Evolutionary conservation across 2,888 invertebrate species (phyloP).

Genomic region (Baccha elongata): DNA sequence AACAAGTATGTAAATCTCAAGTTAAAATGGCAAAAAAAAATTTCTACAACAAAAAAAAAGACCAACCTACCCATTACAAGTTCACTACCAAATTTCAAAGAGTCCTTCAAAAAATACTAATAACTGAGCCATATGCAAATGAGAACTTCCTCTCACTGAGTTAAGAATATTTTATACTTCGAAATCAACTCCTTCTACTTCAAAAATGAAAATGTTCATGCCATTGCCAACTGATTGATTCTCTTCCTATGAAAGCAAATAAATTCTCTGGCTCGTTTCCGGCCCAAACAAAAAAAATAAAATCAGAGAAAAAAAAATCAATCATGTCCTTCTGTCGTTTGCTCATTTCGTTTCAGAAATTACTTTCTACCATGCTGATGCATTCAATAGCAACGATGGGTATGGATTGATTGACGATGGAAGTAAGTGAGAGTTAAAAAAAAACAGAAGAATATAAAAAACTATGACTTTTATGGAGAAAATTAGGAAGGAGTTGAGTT

Average conservation of each 20-base stretch:
- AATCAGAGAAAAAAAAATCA: slow-evolving; percentile 39
- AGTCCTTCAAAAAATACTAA: slow-evolving; percentile 36
- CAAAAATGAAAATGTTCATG: slow-evolving; percentile 25
- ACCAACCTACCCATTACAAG: not conserved
- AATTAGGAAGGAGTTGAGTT: slow-evolving; percentile 1
- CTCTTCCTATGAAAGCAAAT: slow-evolving; percentile 33
- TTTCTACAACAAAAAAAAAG: no score
- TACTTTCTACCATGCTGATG: slow-evolving; percentile 41
- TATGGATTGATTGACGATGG: slow-evolving; percentile 54
- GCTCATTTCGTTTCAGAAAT: slow-evolving; percentile 47
- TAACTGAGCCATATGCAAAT: slow-evolving; percentile 30
- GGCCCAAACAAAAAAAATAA: not conserved
- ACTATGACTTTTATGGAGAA: slow-evolving; percentile 11
- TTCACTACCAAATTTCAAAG: not conserved
- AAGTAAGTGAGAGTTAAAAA: slow-evolving; percentile 2
- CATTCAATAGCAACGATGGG: not conserved
- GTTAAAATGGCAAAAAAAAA: no score
- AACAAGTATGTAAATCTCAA: no score
- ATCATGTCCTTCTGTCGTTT: slow-evolving; percentile 52
- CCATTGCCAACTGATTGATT: slow-evolving; percentile 45
- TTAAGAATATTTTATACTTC: slow-evolving; percentile 1
- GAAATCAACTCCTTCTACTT: not conserved
- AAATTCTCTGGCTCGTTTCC: slow-evolving; percentile 47
- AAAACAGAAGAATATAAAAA: not conserved
- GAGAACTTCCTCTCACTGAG: slow-evolving; percentile 3